Evolutionary conservation across 2,113 vertebrate species (phyloP), one percentile per base, ranked within the genome.

Genomic region (Corythaixoides concolor): DNA sequence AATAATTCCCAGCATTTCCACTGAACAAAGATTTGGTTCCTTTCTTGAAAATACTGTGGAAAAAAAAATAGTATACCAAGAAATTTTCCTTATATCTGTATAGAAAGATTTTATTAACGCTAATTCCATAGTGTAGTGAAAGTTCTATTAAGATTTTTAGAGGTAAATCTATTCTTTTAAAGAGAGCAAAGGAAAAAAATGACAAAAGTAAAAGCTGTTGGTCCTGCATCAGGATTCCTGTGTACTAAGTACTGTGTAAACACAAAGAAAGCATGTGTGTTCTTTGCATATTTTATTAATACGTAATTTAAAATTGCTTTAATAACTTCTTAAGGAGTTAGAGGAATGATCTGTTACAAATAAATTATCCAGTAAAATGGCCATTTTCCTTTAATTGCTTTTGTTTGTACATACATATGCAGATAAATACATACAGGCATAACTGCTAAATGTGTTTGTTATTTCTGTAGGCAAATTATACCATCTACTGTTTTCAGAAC

Each of bases 261-360:
- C 52, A 86, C 39, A 53, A 35, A 58, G 56, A 41, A 35, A 85
- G 39, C 68, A 39, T 78, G 53, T 64, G 81, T 75, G 69, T 30
- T 80, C 79, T 80, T 69, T 64, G 67, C 37, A 93, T 95, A 86
- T 90, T 92, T 88, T 91, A 93, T 82, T 92, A 69, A 90, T 62
- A 60, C 45, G 41, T 68, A 76, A 93, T 92, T 90, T 72, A 88
- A 22, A 73, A 73, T 32, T 0, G 4, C 62, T 85, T 79, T 79
- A 91, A 66, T 79, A 89, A 79, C 58, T 83, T 90, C 35, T 59
- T 24, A n/a, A 32, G 45, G 24, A 88, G 62, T 62, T 83, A 32
- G 69, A 27, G 30, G 39, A 82, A 78, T 76, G 37, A 75, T 89
- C 82, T 85, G 20, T 27, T 63, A 35, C 43, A 56, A 75, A 67